Conservation (phyloP, 2,888 invertebrate species). For the Caenorhabditis macrosperma region DNA sequence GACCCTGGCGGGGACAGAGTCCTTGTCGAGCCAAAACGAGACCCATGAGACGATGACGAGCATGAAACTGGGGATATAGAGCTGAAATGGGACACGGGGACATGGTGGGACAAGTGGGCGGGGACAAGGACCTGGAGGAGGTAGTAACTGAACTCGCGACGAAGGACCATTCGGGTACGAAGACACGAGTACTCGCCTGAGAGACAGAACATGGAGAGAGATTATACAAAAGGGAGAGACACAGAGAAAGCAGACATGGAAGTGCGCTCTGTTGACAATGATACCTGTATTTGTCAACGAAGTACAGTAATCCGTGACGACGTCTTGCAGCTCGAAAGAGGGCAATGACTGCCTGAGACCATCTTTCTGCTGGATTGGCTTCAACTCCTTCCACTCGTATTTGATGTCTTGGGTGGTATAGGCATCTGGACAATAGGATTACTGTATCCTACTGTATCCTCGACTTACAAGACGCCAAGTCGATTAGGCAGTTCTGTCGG, state of each 20-base stretch:
- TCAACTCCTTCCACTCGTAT: slow-evolving; percentile 92
- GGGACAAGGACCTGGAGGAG: slow-evolving; percentile 53
- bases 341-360: slow-evolving; percentile 85
- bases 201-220: slow-evolving; percentile 20
- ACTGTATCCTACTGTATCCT: background rate
- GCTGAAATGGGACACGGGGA: slow-evolving; percentile 89
- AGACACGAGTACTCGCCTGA: slow-evolving; percentile 78
- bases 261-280: background rate
- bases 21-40: slow-evolving; percentile 78
- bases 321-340: slow-evolving; percentile 94
- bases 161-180: slow-evolving; percentile 75
- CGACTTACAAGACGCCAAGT: slow-evolving; percentile 90
- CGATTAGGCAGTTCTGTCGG: slow-evolving; percentile 93
- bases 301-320: slow-evolving; percentile 95
- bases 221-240: background rate
- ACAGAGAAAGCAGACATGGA: background rate
- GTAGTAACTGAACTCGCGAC: slow-evolving; percentile 88
- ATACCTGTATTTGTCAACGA: slow-evolving; percentile 95
- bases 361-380: slow-evolving; percentile 89
- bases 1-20: slow-evolving; percentile 80
- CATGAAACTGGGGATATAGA: slow-evolving; percentile 97
- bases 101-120: slow-evolving; percentile 93
- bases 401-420: slow-evolving; percentile 97
- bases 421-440: slow-evolving; percentile 84
- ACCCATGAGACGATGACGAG: slow-evolving; percentile 85